A percentile compares a stretch with the other conserved stretches of the same genome.
These are phyloP conservation scores for Drosophila melanogaster DNA, from an alignment of 1,140 invertebrate species.

Conservation along the genomic window DNA sequence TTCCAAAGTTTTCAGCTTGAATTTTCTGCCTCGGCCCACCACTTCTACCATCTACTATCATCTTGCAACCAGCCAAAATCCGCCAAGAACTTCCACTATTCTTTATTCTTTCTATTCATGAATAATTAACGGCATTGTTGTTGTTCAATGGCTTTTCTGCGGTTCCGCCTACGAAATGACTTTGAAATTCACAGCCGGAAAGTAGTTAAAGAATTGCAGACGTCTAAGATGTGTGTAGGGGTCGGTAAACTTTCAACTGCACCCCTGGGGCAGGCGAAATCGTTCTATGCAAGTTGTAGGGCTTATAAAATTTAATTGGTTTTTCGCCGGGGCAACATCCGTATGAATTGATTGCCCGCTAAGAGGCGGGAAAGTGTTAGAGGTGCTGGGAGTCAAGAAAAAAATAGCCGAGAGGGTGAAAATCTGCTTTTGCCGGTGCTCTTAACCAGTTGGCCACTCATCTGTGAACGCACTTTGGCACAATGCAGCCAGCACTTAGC, in stretches of 20 bases:
- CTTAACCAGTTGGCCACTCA: constrained; percentile 41
- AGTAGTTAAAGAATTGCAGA: constrained; percentile 72
- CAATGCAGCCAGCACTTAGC: constrained; percentile 66
- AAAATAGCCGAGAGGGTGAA: no score
- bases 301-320: constrained; percentile 82
- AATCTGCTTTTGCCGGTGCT: not conserved
- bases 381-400: not conserved
- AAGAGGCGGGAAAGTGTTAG: constrained; percentile 1
- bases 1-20: constrained; percentile 60
- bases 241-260: constrained; percentile 66
- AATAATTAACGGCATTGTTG: constrained; percentile 81
- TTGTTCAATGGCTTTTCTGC: constrained; percentile 64
- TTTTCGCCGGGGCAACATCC: constrained; percentile 45
- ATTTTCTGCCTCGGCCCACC: constrained; percentile 40
- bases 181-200: constrained; percentile 55
- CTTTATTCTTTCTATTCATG: constrained; percentile 67
- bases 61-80: constrained; percentile 16
- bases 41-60: not conserved
- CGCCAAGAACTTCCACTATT: constrained; percentile 8
- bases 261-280: constrained; percentile 39
- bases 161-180: constrained; percentile 62
- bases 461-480: constrained; percentile 63
- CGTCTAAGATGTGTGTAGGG: constrained; percentile 32
- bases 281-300: constrained; percentile 58
- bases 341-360: constrained; percentile 65